Base-by-base conservation (phyloP, 2,797 vertebrate species). In the Notamacropus eugenii region DNA sequence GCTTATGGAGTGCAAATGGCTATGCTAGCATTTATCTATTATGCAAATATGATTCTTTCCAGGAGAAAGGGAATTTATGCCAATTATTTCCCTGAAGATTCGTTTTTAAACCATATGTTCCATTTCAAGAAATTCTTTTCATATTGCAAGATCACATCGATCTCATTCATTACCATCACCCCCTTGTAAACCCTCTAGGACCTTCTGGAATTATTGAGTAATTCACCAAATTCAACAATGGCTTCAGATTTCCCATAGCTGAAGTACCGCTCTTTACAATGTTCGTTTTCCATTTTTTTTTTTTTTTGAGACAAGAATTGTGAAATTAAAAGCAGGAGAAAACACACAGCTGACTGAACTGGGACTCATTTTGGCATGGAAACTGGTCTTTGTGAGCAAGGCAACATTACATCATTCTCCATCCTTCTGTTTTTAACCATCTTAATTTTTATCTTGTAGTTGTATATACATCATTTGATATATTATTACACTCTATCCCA, bases 141-240 rank as follows among this genome's bases (percentile, higher is more conserved):
- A 92, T 97, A 96, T 96, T 95, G 94, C 90, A 97, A 94, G 91
- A 98, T 93, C 93, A 97, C 92, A 97, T 97, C 96, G 90, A 62
- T 98, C 96, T 98, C 93, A 93, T 96, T 98, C 96, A 97, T 97
- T 98, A 96, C 74, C 54, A 55, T 96, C 95, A 97, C 40, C 87
- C 40, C 46, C 92, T 96, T 96, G 91, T 91, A 96, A 96, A 96
- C 54, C 91, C 94, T 93, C 24, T 54, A 98, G 59, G 40, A 92
- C 1, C 52, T 98, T 97, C 92, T 50, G 54, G 87, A 97, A 96
- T 97, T 97, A 98, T 87, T 97, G 94, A 95, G 91, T 96, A 98
- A 98, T 98, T 97, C 93, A 97, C 87, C 95, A 97, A 98, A 98
- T 97, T 98, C 62, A 98, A 92, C 97, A 97, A 95, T 93, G 90